Evolutionary conservation across 2,797 vertebrate genomes (phyloP), one percentile per base, ranked within the genome.

Genomic region (Psittacula echo): DNA sequence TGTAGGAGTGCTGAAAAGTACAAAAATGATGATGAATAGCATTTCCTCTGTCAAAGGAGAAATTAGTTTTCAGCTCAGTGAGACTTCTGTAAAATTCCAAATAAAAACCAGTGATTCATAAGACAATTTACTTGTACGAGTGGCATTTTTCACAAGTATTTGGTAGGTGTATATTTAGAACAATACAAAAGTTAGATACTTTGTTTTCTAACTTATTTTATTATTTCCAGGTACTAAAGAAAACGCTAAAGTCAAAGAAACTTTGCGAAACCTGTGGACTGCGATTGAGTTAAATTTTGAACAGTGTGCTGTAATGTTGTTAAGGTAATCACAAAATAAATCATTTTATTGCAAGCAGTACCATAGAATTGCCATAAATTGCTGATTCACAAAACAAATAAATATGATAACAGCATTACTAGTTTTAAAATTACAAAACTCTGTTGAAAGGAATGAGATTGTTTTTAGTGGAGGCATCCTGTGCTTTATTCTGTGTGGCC

Each of bases 231-330:
- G 98, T 67, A 98, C 98, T 32, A 98, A 97, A 91, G 98, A 99
- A 96, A 99, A 99, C 50, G 7, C 80, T 82, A 53, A 8, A 24
- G 98, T 97, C 42, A 97, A 97, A 65, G 98, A 98, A 87, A 98
- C 94, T 68, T 98, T 99, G 83, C 97, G 90, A 80, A 98, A 98
- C 88, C 90, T 99, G 95, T 99, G 99, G 99, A 15, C 79, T 67
- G 27, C 91, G 13, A 80, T 99, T 85, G 98, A 99, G 91, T 64
- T 95, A 24, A 98, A 99, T 97, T 74, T 96, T 90, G 98, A 99
- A 81, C 98, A 98, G 78, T 97, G 97, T 94, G 98, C 98, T 23
- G 29, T 97, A 93, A 92, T 79, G 34, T 92, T 99, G 75, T 94
- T 99, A 94, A 98, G 99, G 99, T 99, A 98, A 98, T 83, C 15